phyloP scores from a whole-genome alignment of 2,888 invertebrate genomes.

The Sipha maydis region DNA sequence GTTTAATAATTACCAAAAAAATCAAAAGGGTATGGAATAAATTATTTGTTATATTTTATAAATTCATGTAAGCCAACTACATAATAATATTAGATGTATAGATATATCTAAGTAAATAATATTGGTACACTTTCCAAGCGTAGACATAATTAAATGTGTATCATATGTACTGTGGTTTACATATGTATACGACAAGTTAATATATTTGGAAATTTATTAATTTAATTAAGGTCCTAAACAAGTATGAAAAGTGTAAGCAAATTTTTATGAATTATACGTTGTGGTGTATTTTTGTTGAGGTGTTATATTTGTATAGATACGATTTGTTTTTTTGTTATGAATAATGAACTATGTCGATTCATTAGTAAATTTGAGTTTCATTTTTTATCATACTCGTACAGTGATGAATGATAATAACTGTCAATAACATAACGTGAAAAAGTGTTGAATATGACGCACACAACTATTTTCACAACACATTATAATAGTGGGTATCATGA shows the following conservation, averaged over 20 bases:
- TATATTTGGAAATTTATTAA: too few species aligned
- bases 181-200: too few species aligned
- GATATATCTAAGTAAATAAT: too few species aligned
- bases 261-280: too few species aligned
- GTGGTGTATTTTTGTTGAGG: too few species aligned
- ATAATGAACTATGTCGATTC: neutral
- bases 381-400: neutral
- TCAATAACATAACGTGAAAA: neutral
- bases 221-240: too few species aligned
- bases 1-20: neutral
- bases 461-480: too few species aligned
- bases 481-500: neutral
- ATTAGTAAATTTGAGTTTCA: neutral
- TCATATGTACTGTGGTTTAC: too few species aligned
- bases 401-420: neutral
- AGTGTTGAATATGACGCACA: neutral
- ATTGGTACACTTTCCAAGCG: neutral
- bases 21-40: neutral
- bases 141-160: neutral
- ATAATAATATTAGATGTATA: too few species aligned
- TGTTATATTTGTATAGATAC: neutral
- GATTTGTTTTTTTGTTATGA: neutral
- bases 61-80: too few species aligned
- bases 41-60: too few species aligned
- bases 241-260: too few species aligned